Base-by-base conservation (phyloP, 2,113 vertebrate species). In the Sander vitreus region DNA sequence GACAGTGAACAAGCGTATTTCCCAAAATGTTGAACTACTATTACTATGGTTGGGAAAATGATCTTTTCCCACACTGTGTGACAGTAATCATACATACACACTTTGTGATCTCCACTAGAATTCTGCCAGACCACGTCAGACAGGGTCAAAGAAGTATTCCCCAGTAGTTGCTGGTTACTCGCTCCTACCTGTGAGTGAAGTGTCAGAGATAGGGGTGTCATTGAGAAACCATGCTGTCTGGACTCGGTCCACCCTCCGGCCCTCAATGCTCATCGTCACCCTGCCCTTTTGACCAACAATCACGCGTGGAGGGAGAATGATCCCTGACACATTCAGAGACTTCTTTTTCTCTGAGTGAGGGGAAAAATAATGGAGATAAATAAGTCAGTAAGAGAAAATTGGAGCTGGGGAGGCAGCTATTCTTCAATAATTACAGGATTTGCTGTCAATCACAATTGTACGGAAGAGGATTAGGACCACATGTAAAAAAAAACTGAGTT, bases 151-250 rank as follows among this genome's bases (percentile, higher is more conserved):
- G 16, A 45, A 9, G 47, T 6, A 5, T 43, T 51, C 4, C 65
- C n/a, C 7, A n/a, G 7, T 72, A 36, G 50, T 16, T 1, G 7
- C 23, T 13, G 39, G 27, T 47, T 62, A 51, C 58, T 0, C 0
- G 19, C 21, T 53, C 73, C 25, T 89, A 96, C 95, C 94, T 87
- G 83, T 84, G 15, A 87, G 30, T 7, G 94, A 92, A 19, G 93
- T 95, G 83, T 95, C 94, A 45, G 60, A 73, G 75, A 96, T 95
- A 9, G 91, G 93, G 5, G 59, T 88, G 85, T 95, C 85, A 23
- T 96, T 95, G 16, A 96, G 93, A 78, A 95, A 95, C 95, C 95
- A 96, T 4, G 73, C 45, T 0, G 94, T 93, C 84, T 94, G 93
- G 57, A 96, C 95, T 6, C 84, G 87, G 64, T 96, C 93, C 76